Percentiles rank a stretch among this genome's conserved stretches.
Evolutionary conservation across 2,888 invertebrate species (phyloP).

Genomic region (Halictus quadricinctus): DNA sequence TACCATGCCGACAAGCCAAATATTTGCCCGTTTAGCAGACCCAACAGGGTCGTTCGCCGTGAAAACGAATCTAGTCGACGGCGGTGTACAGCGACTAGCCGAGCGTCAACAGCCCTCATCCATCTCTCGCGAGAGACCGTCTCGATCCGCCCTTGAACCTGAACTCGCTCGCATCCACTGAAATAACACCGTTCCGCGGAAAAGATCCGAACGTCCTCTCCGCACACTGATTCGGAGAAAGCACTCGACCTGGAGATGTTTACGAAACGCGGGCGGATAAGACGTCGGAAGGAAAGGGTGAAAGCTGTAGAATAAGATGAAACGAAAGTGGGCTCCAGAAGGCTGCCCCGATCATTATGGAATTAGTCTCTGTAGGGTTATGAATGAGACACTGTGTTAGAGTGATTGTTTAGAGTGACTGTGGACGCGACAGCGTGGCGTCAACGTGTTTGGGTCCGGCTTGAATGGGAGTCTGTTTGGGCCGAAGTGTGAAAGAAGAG

Average conservation of each 20-base stretch:
- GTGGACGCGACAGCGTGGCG: too few species aligned
- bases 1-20: conserved; percentile 5
- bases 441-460: too few species aligned
- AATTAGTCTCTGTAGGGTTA: too few species aligned
- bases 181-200: background rate
- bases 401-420: too few species aligned
- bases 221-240: background rate
- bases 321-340: background rate
- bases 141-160: conserved; percentile 26
- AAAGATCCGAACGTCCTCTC: background rate
- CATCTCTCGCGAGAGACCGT: conserved; percentile 1
- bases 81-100: background rate
- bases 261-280: background rate
- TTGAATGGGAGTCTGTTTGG: too few species aligned
- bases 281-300: background rate
- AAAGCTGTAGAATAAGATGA: background rate
- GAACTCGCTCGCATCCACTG: background rate
- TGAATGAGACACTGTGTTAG: too few species aligned
- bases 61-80: conserved; percentile 3
- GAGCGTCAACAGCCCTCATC: conserved; percentile 17
- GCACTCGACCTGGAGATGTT: background rate
- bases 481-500: too few species aligned
- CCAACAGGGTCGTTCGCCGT: conserved; percentile 2
- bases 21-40: conserved; percentile 8
- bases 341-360: too few species aligned